phyloP scores from a whole-genome alignment of 2,797 vertebrate species.

The Sebastes hubbsi region DNA sequence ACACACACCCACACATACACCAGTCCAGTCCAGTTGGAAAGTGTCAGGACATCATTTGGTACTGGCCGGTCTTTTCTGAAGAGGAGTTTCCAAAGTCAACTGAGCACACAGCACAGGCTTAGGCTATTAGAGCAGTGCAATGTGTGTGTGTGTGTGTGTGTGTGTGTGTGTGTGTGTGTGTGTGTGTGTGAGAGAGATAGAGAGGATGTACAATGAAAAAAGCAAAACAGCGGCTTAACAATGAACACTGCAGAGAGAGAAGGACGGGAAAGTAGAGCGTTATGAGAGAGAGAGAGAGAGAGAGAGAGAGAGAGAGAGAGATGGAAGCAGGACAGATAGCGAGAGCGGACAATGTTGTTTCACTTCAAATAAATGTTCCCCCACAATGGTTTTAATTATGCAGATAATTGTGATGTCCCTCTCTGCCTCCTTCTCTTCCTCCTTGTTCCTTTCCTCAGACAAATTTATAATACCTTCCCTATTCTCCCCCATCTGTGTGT shows the following conservation, averaged over 20 bases:
- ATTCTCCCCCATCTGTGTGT: neutral
- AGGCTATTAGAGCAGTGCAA: slow-evolving; percentile 46
- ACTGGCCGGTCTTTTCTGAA: slow-evolving; percentile 37
- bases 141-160: slow-evolving; percentile 16
- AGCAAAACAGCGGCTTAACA: slow-evolving; percentile 50
- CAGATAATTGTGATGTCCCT: slow-evolving; percentile 61
- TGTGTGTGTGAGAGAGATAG: slow-evolving; percentile 26
- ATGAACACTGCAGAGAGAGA: slow-evolving; percentile 48
- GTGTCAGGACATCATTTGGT: slow-evolving; percentile 45
- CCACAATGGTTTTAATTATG: slow-evolving; percentile 70
- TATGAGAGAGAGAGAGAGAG: slow-evolving; percentile 12
- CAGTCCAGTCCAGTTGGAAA: slow-evolving; percentile 11
- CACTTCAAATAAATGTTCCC: slow-evolving; percentile 60
- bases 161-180: slow-evolving; percentile 7
- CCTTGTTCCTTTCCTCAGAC: slow-evolving; percentile 22
- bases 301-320: slow-evolving; percentile 1
- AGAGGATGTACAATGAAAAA: slow-evolving; percentile 53
- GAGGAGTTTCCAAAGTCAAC: slow-evolving; percentile 55
- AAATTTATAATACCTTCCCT: slow-evolving; percentile 28
- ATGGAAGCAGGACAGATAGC: slow-evolving; percentile 54
- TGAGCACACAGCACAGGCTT: slow-evolving; percentile 47
- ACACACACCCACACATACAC: slow-evolving; percentile 3
- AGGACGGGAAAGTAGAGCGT: slow-evolving; percentile 20
- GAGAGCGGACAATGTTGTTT: slow-evolving; percentile 62
- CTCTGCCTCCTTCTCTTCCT: slow-evolving; percentile 6